These are phyloP conservation scores for Mastomys coucha DNA, from an alignment of 2,113 vertebrate species.

Conservation along the genomic window DNA sequence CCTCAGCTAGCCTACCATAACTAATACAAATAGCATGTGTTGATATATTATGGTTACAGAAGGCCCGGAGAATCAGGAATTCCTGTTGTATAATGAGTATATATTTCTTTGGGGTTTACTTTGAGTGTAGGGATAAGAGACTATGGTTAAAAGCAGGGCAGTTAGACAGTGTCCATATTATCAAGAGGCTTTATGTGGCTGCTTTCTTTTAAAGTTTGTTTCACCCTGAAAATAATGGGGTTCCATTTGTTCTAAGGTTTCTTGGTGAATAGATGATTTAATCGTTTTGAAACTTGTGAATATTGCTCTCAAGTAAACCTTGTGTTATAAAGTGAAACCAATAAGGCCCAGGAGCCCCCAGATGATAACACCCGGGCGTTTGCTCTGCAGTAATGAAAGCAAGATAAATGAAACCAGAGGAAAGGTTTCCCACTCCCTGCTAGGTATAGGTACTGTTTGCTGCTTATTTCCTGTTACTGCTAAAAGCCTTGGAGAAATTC, in stretches of 20 bases:
- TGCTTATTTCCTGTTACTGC: not conserved
- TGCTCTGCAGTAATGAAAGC: not conserved
- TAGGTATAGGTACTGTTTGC: not conserved
- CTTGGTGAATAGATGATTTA: not conserved
- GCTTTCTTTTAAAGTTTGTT: constrained; percentile 29
- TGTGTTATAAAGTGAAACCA: not conserved
- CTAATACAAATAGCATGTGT: not conserved
- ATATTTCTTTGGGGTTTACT: not conserved
- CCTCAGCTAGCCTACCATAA: not conserved
- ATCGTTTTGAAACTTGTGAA: constrained; percentile 33
- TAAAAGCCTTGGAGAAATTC: not conserved
- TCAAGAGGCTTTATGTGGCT: not conserved
- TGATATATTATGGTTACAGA: not conserved
- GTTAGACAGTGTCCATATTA: not conserved
- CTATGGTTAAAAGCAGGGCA: not conserved
- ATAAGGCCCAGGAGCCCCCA: not conserved
- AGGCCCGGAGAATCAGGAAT: not conserved
- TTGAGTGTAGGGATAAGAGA: not conserved
- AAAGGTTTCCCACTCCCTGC: not conserved
- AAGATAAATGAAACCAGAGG: not conserved
- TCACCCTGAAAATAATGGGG: constrained; percentile 9
- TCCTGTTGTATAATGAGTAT: not conserved
- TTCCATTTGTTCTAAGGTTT: constrained; percentile 22
- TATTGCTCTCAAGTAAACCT: constrained; percentile 19
- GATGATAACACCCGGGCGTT: not conserved